phyloP scores from a whole-genome alignment of 2,888 invertebrate species.

The Zeuzera pyrina region DNA sequence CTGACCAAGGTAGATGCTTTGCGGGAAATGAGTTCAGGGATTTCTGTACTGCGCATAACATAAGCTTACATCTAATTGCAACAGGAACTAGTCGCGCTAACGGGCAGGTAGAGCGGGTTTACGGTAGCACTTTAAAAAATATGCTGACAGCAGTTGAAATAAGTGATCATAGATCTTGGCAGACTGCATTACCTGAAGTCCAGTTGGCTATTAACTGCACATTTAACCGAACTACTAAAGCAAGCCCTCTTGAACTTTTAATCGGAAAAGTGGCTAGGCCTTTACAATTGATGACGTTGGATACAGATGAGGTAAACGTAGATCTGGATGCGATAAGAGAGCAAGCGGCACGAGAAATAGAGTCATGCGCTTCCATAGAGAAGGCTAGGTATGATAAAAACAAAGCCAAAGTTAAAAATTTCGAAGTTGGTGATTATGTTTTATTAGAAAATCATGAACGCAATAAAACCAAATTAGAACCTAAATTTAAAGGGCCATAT shows the following conservation, averaged over 20 bases:
- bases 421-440: constrained; percentile 16
- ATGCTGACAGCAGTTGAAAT: constrained; percentile 4
- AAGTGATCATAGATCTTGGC: not conserved
- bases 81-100: too few relatives aligned
- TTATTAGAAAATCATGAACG: constrained; percentile 15
- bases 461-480: constrained; percentile 17
- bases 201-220: constrained; percentile 6
- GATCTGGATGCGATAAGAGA: not conserved
- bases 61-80: too few relatives aligned
- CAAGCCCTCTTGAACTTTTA: constrained; percentile 4
- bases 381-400: constrained; percentile 11
- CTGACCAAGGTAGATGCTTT: too few relatives aligned
- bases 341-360: not conserved
- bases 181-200: constrained; percentile 3
- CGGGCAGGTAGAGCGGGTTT: too few relatives aligned
- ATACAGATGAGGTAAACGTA: not conserved
- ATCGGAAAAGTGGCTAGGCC: constrained; percentile 5
- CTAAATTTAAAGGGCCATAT: constrained; percentile 17
- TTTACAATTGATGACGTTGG: not conserved
- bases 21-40: too few relatives aligned
- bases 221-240: not conserved
- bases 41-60: too few relatives aligned
- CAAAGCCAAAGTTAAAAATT: constrained; percentile 9
- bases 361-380: constrained; percentile 8
- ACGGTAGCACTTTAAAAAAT: constrained; percentile 8